Evolutionary conservation across 2,797 vertebrate genomes (phyloP), one percentile per base, ranked within the genome.

Genomic region (Psittacula echo): DNA sequence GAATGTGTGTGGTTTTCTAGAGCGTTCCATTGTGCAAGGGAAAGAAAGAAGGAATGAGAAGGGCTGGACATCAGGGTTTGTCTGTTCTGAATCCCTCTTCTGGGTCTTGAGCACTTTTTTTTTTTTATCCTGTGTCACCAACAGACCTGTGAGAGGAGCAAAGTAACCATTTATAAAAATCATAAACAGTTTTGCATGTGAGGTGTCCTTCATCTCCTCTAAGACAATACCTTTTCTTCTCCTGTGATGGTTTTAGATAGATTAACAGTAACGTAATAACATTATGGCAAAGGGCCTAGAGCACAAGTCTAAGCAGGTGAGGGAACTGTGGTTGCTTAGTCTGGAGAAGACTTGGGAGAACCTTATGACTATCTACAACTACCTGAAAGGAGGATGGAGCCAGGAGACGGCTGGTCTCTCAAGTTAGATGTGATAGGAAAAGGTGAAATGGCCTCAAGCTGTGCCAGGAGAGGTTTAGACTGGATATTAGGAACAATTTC

Each of bases 1-100:
- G 4, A 30, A 22, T 73, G 19, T 89, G 11, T 75, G 37, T 58
- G 34, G 7, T 79, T 95, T 92, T 86, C 44, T 64, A 29, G 30
- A 41, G 9, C 2, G 0, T 51, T 71, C n/a, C 5, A 1, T 6
- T 1, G 1, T 21, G 11, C 39, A 64, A 60, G 13, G 9, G 30
- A n/a, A 50, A 68, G 26, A 53, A 73, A 66, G 12, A 48, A 39
- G 14, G 26, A 19, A 66, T 27, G 22, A 45, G 47, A 61, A 7
- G 3, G 3, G 10, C 15, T 42, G 16, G 48, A 32, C 60, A 67
- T 60, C 20, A 18, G 5, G 4, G 16, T 64, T 61, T 88, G 10
- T 41, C 29, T 64, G 26, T 45, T 62, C 18, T n/a, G 22, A 82
- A 23, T 68, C 8, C 22, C 7, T 74, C 15, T 50, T 82, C 54